Conservation (phyloP, 2,797 vertebrate species). For the Sitta carolinensis region DNA sequence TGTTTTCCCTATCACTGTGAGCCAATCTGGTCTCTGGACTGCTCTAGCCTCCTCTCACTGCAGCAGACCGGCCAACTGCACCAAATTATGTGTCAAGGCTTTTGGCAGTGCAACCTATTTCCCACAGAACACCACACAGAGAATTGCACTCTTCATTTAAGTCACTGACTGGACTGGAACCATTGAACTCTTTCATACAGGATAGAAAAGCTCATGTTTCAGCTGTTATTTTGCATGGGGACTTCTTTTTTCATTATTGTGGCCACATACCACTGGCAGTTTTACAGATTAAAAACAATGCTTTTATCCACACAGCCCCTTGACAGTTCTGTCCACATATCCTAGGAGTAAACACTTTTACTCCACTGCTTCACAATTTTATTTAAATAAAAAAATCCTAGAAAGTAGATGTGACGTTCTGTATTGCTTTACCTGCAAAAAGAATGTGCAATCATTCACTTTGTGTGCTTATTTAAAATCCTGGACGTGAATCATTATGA, state of each 20-base stretch:
- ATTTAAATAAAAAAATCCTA: neutral
- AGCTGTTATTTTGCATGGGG: neutral
- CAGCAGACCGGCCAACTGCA: neutral
- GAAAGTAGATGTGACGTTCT: neutral
- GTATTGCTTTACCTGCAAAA: neutral
- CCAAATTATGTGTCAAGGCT: slow-evolving; percentile 25
- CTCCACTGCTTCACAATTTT: neutral
- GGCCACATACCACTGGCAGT: neutral
- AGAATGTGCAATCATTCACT: neutral
- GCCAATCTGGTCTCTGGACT: neutral
- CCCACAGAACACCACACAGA: slow-evolving; percentile 15
- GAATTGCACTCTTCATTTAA: slow-evolving; percentile 24
- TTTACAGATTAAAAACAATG: neutral
- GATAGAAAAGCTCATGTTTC: neutral
- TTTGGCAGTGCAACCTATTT: slow-evolving; percentile 35
- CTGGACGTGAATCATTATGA: neutral
- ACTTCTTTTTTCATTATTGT: neutral
- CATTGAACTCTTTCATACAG: neutral
- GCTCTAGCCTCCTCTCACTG: neutral
- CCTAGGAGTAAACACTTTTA: neutral
- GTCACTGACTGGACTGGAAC: neutral
- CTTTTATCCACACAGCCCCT: neutral
- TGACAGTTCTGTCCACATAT: neutral
- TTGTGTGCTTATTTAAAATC: neutral
- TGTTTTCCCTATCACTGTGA: slow-evolving; percentile 15